Conservation (phyloP, 1,140 invertebrate species). For the Cydia pomonella region DNA sequence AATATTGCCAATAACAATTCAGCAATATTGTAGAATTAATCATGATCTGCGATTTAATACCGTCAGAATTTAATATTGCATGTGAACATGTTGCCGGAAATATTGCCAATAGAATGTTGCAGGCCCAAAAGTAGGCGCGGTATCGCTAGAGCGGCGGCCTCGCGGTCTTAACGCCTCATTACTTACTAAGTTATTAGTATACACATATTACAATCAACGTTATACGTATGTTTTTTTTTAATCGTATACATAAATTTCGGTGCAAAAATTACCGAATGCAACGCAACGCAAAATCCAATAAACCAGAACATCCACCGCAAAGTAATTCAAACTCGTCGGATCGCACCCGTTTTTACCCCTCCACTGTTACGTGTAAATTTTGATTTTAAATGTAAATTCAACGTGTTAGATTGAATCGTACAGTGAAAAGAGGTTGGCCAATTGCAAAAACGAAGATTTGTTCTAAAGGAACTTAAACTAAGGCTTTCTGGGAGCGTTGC, state of each 20-base stretch:
- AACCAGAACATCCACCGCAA: conserved; percentile 22
- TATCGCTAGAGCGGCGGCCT: conserved; percentile 35
- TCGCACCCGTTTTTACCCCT: conserved; percentile 76
- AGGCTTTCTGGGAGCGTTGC: conserved; percentile 51
- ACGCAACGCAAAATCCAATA: conserved; percentile 20
- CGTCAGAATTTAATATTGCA: background rate
- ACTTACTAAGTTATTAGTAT: conserved; percentile 73
- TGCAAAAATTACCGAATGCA: conserved; percentile 63
- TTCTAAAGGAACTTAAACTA: conserved; percentile 73
- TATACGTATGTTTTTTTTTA: conserved; percentile 73
- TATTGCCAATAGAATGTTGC: conserved; percentile 12
- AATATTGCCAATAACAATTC: background rate
- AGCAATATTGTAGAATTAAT: conserved; percentile 9
- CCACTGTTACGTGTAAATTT: conserved; percentile 69
- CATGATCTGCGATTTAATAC: background rate
- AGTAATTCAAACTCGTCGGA: conserved; percentile 37
- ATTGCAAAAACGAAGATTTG: conserved; percentile 82
- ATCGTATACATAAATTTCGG: conserved; percentile 79
- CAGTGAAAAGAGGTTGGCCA: conserved; percentile 80
- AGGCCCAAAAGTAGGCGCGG: conserved; percentile 20
- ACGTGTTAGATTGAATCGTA: conserved; percentile 57
- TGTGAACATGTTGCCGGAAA: background rate
- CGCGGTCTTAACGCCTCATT: conserved; percentile 49
- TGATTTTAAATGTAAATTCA: conserved; percentile 51
- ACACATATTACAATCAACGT: conserved; percentile 80